These are phyloP conservation scores for Oxyruncus cristatus DNA, from an alignment of 2,113 vertebrate genomes.

Conservation along the genomic window DNA sequence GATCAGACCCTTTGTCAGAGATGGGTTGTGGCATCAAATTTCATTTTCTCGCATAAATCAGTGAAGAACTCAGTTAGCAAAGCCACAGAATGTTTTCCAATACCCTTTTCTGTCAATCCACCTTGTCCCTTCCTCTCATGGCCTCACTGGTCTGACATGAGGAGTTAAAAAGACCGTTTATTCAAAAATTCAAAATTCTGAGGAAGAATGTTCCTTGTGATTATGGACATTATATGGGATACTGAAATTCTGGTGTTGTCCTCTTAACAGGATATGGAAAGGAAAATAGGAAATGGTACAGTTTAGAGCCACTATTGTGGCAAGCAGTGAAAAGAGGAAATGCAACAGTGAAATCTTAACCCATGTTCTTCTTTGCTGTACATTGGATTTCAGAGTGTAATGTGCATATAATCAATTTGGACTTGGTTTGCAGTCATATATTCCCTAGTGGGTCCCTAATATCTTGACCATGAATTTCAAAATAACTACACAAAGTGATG, in stretches of 20 bases:
- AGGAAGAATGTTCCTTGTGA: background rate
- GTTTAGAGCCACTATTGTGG: background rate
- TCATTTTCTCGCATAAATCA: background rate
- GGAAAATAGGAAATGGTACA: background rate
- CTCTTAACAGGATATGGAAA: background rate
- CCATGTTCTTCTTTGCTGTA: background rate
- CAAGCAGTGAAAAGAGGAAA: background rate
- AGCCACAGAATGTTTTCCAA: background rate
- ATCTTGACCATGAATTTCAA: constrained; percentile 66
- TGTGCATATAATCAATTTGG: constrained; percentile 25
- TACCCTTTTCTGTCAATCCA: background rate
- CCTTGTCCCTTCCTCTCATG: background rate
- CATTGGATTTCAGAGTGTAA: constrained; percentile 1
- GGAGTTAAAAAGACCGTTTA: background rate
- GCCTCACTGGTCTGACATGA: background rate
- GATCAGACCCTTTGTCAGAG: background rate
- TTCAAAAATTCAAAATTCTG: background rate
- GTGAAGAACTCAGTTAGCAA: background rate
- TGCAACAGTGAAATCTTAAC: background rate
- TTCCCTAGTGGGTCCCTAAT: constrained; percentile 11
- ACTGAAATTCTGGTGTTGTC: background rate
- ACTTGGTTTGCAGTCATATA: constrained; percentile 10
- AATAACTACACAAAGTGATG: constrained; percentile 66
- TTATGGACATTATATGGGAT: background rate
- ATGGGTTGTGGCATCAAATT: background rate